Conservation (phyloP, 2,797 vertebrate genomes). For the Psittacula derbiana region DNA sequence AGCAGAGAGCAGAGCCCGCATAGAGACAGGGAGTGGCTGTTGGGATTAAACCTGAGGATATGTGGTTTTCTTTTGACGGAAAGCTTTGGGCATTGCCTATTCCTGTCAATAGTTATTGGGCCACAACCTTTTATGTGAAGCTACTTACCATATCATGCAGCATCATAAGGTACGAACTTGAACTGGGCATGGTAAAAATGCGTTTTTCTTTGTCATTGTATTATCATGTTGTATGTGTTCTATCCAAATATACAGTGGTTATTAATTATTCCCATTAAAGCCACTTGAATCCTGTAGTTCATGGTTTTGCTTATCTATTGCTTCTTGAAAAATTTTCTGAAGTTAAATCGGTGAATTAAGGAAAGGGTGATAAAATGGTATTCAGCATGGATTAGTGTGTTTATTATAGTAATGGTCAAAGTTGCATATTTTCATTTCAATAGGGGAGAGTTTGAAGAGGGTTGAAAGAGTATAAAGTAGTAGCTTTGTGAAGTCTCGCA, state of each 20-base stretch:
- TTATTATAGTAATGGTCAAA: neutral
- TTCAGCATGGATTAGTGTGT: neutral
- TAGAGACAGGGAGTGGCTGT: neutral
- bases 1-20: neutral
- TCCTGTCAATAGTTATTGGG: neutral
- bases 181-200: neutral
- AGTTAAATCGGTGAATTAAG: neutral
- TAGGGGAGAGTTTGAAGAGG: neutral
- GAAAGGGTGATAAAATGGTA: neutral
- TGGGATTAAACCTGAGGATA: neutral
- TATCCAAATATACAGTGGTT: neutral
- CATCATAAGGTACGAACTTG: neutral
- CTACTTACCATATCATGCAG: fast-evolving
- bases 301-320: neutral
- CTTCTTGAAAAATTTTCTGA: neutral
- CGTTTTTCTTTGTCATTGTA: neutral
- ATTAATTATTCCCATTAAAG: neutral
- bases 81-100: neutral
- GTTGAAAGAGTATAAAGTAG: neutral
- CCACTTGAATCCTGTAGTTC: neutral
- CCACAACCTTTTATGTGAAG: neutral
- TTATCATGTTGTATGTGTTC: neutral
- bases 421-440: neutral
- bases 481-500: neutral
- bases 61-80: neutral